Percentiles rank a stretch among this genome's conserved stretches.
Evolutionary conservation across 1,140 invertebrate species (phyloP).

Genomic region (Pseudobourletiella spinata): DNA sequence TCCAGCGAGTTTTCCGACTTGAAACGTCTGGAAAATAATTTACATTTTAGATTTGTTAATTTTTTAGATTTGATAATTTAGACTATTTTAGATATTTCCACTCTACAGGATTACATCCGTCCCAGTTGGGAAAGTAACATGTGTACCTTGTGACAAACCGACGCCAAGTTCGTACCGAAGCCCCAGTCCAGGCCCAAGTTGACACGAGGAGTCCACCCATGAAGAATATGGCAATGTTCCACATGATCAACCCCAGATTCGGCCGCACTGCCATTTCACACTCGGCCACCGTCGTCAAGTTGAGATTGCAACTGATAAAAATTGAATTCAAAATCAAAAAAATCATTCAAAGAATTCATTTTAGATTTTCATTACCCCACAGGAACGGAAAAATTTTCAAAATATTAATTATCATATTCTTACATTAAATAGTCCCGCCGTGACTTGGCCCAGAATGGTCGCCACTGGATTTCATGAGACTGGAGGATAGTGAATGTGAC

Average conservation of each 20-base stretch:
- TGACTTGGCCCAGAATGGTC: slow-evolving; percentile 60
- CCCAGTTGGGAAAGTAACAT: too few relatives aligned
- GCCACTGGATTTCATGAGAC: slow-evolving; percentile 65
- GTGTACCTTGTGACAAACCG: slow-evolving; percentile 53
- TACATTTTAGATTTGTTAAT: too few relatives aligned
- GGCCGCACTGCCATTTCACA: slow-evolving; percentile 46
- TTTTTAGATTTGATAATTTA: too few relatives aligned
- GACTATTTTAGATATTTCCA: too few relatives aligned
- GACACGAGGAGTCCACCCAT: slow-evolving; percentile 77
- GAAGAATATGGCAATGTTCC: slow-evolving; percentile 73
- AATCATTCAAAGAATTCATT: too few relatives aligned
- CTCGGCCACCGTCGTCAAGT: slow-evolving; percentile 38
- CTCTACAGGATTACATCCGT: too few relatives aligned
- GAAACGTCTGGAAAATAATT: slow-evolving; percentile 8
- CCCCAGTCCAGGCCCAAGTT: slow-evolving; percentile 82
- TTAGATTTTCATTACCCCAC: too few relatives aligned
- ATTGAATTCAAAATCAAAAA: not conserved
- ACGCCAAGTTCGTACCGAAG: slow-evolving; percentile 71
- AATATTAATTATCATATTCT: too few relatives aligned
- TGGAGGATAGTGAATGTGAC: slow-evolving; percentile 71
- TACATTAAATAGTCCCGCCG: slow-evolving; percentile 71
- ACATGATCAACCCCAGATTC: slow-evolving; percentile 67
- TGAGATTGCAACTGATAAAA: slow-evolving; percentile 41
- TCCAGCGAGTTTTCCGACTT: slow-evolving; percentile 2
- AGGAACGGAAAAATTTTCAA: too few relatives aligned